Evolutionary conservation across 2,113 vertebrate species (phyloP).

Genomic region (Perca flavescens): DNA sequence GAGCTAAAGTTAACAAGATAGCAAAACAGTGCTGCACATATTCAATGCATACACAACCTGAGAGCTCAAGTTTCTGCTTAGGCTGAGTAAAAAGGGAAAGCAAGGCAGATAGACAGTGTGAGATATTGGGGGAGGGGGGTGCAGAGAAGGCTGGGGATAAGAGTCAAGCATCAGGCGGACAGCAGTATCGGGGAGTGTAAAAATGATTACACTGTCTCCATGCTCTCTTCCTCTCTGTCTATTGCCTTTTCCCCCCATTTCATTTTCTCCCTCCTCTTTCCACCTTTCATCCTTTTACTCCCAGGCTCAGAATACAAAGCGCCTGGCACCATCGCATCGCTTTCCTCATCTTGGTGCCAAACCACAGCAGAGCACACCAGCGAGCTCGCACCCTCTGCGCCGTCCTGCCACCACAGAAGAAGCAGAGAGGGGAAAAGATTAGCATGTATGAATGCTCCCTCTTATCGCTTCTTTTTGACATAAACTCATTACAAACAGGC

Average conservation of each 20-base stretch:
- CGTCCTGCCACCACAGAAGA: conserved; percentile 43
- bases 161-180: conserved; percentile 60
- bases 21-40: conserved; percentile 30
- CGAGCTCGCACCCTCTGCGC: conserved; percentile 34
- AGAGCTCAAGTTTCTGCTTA: conserved; percentile 46
- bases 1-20: conserved; percentile 42
- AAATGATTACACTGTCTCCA: conserved; percentile 70
- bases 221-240: conserved; percentile 48
- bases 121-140: conserved; percentile 31
- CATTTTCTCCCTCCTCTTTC: conserved; percentile 16
- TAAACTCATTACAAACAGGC: conserved; percentile 63
- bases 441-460: conserved; percentile 65
- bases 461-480: conserved; percentile 66
- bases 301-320: conserved; percentile 73
- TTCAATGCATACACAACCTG: conserved; percentile 8
- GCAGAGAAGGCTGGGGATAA: conserved; percentile 48
- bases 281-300: conserved; percentile 47
- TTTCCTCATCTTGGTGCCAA: conserved; percentile 62
- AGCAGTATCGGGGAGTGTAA: conserved; percentile 56
- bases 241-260: conserved; percentile 33
- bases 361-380: conserved; percentile 55
- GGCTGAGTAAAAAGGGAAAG: conserved; percentile 8
- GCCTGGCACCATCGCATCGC: conserved; percentile 65
- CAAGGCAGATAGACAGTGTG: conserved; percentile 1
- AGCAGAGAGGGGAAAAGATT: conserved; percentile 60